Evolutionary conservation across 2,888 invertebrate species (phyloP).

Genomic region (Epinotia brunnichana): DNA sequence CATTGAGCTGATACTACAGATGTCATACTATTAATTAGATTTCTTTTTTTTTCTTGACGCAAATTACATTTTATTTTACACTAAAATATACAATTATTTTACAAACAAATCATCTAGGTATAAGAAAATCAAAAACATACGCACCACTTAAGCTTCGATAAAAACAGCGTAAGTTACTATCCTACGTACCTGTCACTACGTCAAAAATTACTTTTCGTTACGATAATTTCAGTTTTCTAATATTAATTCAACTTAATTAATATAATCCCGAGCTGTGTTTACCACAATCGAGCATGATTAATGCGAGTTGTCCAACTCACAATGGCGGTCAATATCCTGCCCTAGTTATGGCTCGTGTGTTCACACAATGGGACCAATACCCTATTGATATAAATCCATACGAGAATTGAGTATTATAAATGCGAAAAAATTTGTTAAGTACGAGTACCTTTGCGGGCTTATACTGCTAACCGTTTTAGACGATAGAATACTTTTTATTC

Average conservation of each 20-base stretch:
- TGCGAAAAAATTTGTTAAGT: no score
- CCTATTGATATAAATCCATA: conserved; percentile 10
- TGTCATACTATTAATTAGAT: no score
- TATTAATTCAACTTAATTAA: conserved; percentile 3
- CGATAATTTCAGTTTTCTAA: neutral
- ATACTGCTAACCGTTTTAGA: neutral
- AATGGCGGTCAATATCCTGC: conserved; percentile 33
- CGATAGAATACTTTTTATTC: no score
- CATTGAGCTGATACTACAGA: no score
- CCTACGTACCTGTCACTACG: no score
- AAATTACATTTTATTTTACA: no score
- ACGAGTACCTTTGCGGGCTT: neutral
- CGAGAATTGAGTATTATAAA: neutral
- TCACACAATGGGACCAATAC: conserved; percentile 23
- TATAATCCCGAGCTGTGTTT: conserved; percentile 15
- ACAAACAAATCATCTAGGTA: no score
- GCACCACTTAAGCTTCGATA: no score
- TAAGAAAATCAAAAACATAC: no score
- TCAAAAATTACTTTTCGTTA: neutral
- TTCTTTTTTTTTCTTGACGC: no score
- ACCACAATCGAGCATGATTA: conserved; percentile 24
- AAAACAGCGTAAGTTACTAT: no score
- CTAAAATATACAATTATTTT: no score
- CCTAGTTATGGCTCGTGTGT: conserved; percentile 3
- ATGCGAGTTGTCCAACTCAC: conserved; percentile 34